Conservation (phyloP, 2,888 invertebrate species). For the Ischnus inquisitorius region DNA sequence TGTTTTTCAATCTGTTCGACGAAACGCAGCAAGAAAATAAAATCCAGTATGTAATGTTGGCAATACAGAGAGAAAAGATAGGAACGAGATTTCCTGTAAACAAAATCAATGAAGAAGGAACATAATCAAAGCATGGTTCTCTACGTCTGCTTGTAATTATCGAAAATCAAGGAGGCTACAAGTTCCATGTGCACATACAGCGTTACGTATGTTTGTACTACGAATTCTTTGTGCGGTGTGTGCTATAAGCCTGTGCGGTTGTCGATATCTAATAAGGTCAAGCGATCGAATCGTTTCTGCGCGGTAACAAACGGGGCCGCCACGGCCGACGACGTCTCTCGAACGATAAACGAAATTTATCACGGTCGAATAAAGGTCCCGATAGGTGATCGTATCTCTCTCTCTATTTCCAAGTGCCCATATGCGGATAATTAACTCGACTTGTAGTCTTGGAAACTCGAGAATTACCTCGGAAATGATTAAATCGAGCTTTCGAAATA, state of each 20-base stretch:
- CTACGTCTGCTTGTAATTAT: slow-evolving; percentile 55
- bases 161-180: slow-evolving; percentile 47
- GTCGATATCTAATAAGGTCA: slow-evolving; percentile 72
- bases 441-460: slow-evolving; percentile 36
- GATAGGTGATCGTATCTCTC: slow-evolving; percentile 63
- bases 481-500: slow-evolving; percentile 10
- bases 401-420: slow-evolving; percentile 37
- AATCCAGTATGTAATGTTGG: neutral
- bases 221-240: slow-evolving; percentile 14
- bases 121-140: neutral
- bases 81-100: slow-evolving; percentile 18
- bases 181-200: slow-evolving; percentile 2
- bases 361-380: slow-evolving; percentile 68
- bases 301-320: slow-evolving; percentile 56
- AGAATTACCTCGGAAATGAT: slow-evolving; percentile 26
- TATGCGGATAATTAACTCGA: slow-evolving; percentile 68
- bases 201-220: neutral
- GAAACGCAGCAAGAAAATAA: neutral
- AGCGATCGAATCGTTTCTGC: slow-evolving; percentile 67
- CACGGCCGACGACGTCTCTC: slow-evolving; percentile 58
- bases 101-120: slow-evolving; percentile 47
- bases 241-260: slow-evolving; percentile 54
- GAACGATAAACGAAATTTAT: slow-evolving; percentile 73
- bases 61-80: neutral
- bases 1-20: neutral